Evolutionary conservation across 2,113 vertebrate genomes (phyloP).

Genomic region (Mastomys coucha): DNA sequence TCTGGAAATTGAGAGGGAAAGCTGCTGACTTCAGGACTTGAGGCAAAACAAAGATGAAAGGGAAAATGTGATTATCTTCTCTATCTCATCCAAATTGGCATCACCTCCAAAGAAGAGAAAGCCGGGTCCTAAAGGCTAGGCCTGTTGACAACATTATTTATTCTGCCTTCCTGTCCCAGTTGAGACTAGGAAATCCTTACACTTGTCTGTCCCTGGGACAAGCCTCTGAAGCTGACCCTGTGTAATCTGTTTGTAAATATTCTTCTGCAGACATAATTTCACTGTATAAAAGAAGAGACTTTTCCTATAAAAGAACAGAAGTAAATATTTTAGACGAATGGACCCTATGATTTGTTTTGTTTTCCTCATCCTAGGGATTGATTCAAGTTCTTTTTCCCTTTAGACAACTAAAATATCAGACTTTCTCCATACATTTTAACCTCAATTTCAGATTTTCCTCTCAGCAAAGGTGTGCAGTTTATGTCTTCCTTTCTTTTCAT

Average conservation of each 20-base stretch:
- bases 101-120: background rate
- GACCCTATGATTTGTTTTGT: background rate
- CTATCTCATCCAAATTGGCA: slow-evolving; percentile 39
- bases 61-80: slow-evolving; percentile 48
- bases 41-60: slow-evolving; percentile 71
- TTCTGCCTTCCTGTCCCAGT: background rate
- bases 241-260: background rate
- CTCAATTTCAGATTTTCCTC: background rate
- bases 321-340: background rate
- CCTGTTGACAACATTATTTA: background rate
- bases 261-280: background rate
- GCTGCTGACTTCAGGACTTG: slow-evolving; percentile 42
- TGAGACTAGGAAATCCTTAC: background rate
- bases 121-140: background rate
- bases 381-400: background rate
- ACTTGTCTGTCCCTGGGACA: background rate
- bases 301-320: background rate
- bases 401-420: background rate
- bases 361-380: background rate
- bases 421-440: background rate
- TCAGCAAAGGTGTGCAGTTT: background rate
- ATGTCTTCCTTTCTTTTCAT: background rate
- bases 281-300: background rate
- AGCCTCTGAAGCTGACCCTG: background rate
- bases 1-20: slow-evolving; percentile 45